Conservation (phyloP, 1,140 invertebrate genomes). For the Macrostomum lignano region DNA sequence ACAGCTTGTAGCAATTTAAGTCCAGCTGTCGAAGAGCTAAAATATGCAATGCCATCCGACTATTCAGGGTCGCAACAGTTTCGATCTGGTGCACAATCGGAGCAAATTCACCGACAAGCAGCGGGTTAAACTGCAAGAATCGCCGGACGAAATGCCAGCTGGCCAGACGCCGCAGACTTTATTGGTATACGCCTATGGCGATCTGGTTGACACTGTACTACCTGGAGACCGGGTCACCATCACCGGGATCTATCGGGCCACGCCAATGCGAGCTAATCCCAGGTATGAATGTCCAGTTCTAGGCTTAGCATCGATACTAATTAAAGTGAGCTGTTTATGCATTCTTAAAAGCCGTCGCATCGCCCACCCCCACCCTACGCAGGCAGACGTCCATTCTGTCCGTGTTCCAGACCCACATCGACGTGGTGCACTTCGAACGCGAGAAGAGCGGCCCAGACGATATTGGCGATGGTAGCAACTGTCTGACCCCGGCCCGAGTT, state of each 20-base stretch:
- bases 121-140: slow-evolving; percentile 60
- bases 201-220: slow-evolving; percentile 68
- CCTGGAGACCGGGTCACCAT: slow-evolving; percentile 77
- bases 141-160: slow-evolving; percentile 73
- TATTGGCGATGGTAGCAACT: background rate
- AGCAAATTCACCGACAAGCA: slow-evolving; percentile 92
- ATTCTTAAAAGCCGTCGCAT: too few species aligned
- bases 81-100: slow-evolving; percentile 82
- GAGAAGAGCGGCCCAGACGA: slow-evolving; percentile 5
- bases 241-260: slow-evolving; percentile 62
- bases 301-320: too few species aligned
- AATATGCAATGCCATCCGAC: too few species aligned
- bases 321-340: too few species aligned
- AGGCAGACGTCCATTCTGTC: background rate
- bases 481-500: slow-evolving; percentile 53
- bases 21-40: too few species aligned
- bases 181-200: slow-evolving; percentile 61
- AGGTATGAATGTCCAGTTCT: too few species aligned
- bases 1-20: too few species aligned
- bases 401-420: slow-evolving; percentile 51
- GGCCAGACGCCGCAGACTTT: slow-evolving; percentile 88
- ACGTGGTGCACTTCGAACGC: slow-evolving; percentile 59
- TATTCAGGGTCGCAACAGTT: too few species aligned
- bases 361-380: too few species aligned
- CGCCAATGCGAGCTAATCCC: slow-evolving; percentile 54